Evolutionary conservation across 2,113 vertebrate genomes (phyloP), one percentile per base, ranked within the genome.

Genomic region (Aspidoscelis tigris): DNA sequence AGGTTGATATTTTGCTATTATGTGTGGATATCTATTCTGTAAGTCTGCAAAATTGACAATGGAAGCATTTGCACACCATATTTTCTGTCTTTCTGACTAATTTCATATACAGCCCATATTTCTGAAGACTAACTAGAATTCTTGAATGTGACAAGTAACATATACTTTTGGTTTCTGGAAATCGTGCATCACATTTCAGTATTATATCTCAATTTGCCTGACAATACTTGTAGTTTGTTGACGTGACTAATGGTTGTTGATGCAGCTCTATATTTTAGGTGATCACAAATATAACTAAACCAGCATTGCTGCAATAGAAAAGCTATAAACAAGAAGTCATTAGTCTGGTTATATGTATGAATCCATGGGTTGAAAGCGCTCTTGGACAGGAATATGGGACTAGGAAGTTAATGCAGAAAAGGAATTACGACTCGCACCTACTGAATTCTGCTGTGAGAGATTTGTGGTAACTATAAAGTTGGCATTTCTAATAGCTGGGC

Each of bases 231-330:
- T 79, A 81, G 88, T 83, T 72, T 88, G 44, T 81, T 76, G 87
- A 4, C 83, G 81, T 91, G 81, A 92, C 65, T 91, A 90, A 90
- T 86, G 84, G 81, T 81, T 66, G 89, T 90, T 91, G 88, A 89
- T 76, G 26, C 55, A 81, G 53, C 78, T 41, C 18, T 83, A 12
- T 73, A 84, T 90, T 83, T 74, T 87, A 88, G 39, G 47, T 89
- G 86, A 86, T 33, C 68, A 41, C 11, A 87, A 68, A 75, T 86
- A 61, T 87, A 87, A 77, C 90, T 86, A 26, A 80, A 74, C 14
- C 9, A 24, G 24, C 26, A 82, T 21, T 82, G 61, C 43, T 75
- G 58, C 71, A 39, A 8, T 21, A 69, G 43, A 69, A 64, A 69
- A 75, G 24, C 26, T 47, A n/a, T 41, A 41, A 55, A 71, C 50